These are phyloP conservation scores for Polymixis flavicincta DNA, from an alignment of 2,888 invertebrate genomes.

Conservation along the genomic window DNA sequence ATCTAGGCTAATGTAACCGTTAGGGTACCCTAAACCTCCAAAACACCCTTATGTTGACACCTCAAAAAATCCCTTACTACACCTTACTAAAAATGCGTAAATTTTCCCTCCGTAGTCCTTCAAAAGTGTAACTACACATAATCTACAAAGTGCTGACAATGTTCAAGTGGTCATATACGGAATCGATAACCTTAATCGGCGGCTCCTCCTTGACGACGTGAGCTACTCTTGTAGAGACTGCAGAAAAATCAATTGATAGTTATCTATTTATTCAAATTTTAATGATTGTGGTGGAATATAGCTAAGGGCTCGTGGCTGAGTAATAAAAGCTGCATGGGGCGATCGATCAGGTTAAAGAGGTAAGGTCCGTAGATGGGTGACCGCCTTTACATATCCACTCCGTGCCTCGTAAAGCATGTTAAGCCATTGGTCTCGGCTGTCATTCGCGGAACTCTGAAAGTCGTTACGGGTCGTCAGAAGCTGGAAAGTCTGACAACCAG, in stretches of 20 bases:
- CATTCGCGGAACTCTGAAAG: too few relatives aligned
- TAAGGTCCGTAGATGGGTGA: too few relatives aligned
- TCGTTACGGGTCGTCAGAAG: too few relatives aligned
- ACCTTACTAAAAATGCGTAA: slow-evolving; percentile 31
- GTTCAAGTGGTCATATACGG: slow-evolving; percentile 65
- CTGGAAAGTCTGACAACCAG: too few relatives aligned
- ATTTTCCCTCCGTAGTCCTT: slow-evolving; percentile 28
- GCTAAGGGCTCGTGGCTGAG: too few relatives aligned
- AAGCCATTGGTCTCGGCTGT: too few relatives aligned
- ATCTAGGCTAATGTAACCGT: neutral
- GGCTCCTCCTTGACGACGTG: slow-evolving; percentile 53
- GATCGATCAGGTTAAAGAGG: too few relatives aligned
- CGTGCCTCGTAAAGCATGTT: too few relatives aligned
- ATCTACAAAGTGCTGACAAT: slow-evolving; percentile 64
- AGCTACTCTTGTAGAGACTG: slow-evolving; percentile 40
- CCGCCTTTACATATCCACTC: too few relatives aligned
- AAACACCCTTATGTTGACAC: neutral
- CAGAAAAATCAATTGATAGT: slow-evolving; percentile 27
- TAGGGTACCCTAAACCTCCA: neutral
- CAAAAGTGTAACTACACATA: slow-evolving; percentile 41
- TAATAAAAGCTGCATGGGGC: too few relatives aligned
- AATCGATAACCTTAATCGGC: slow-evolving; percentile 71
- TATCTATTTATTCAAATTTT: neutral
- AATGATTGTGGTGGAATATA: neutral
- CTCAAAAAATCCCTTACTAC: neutral